Percentiles rank a stretch among this genome's conserved stretches.
Evolutionary conservation across 2,888 invertebrate genomes (phyloP).

Genomic region (Euzetes globulus): DNA sequence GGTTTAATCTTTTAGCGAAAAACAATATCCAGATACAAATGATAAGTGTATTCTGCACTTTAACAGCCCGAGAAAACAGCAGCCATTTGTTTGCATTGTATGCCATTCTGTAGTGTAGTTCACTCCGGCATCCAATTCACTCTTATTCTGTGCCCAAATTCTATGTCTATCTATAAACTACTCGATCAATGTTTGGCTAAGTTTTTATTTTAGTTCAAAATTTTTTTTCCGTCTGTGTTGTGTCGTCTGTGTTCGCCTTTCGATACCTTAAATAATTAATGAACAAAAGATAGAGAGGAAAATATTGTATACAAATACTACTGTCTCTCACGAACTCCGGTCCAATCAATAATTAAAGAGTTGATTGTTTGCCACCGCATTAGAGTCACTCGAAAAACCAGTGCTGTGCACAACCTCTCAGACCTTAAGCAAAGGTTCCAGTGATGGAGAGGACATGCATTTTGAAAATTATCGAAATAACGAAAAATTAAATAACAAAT

Average conservation of each 20-base stretch:
- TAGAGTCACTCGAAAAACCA: not conserved
- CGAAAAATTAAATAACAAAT: too few relatives aligned
- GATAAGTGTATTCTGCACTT: too few relatives aligned
- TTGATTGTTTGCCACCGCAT: slow-evolving; percentile 5
- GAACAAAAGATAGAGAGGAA: not conserved
- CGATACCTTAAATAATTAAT: slow-evolving; percentile 3
- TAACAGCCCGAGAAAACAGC: too few relatives aligned
- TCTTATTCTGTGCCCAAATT: not conserved
- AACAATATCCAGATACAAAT: too few relatives aligned
- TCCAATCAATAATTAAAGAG: slow-evolving; percentile 1
- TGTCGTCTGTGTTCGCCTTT: not conserved
- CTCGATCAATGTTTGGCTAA: not conserved
- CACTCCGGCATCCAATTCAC: too few relatives aligned
- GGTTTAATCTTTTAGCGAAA: too few relatives aligned
- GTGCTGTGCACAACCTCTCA: not conserved
- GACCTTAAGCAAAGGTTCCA: too few relatives aligned
- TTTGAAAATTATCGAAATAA: too few relatives aligned
- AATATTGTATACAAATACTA: not conserved
- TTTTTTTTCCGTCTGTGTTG: not conserved
- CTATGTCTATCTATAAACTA: not conserved
- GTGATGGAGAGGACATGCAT: too few relatives aligned
- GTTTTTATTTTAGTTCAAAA: not conserved
- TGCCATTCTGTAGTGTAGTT: not conserved
- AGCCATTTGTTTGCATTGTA: slow-evolving; percentile 4
- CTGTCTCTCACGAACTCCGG: not conserved